Evolutionary conservation across 2,888 invertebrate species (phyloP), one percentile per base, ranked within the genome.

Genomic region (Volucella inflata): DNA sequence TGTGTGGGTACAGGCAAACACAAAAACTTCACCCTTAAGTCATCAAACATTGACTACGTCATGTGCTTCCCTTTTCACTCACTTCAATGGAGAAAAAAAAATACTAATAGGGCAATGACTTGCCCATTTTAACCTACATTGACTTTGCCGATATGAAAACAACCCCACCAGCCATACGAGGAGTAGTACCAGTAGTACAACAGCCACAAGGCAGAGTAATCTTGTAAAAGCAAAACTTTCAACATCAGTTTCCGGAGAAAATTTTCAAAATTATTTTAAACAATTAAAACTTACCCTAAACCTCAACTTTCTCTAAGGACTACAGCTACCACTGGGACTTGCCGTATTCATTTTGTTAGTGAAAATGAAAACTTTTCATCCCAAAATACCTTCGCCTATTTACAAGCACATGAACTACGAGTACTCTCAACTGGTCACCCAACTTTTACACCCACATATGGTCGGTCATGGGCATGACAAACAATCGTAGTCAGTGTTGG

Each of bases 91-190:
- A 0, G 6, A 16, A 30, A 40, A 16, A 57, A 42, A 59, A 40
- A 36, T 53, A 74, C 16, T 53, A 38, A 74, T 64, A 64, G 74
- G 62, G 16, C 64, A 74, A 21, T 64, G 64, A 30, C 62, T 64
- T 74, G 17, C n/a, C 40, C 60, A 53, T 62, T 14, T 44, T 40
- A 62, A 62, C 62, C 51, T 21, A 46, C 74, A 55, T 64, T 14
- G 51, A 53, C 51, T 44, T 62, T 14, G 50, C 30, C 30, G 30
- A 30, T 30, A 30, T 30, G 30, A 30, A 30, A 30, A 30, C 30
- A 30, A 30, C 0, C 30, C 30, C 30, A 30, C 6, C 30, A 30
- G 30, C 6, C 30, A 30, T 30, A 30, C 6, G 30, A 30, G 30
- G 30, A 30, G 30, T 12, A 17, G 50, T 10, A 21, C 11, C 50